Base-by-base conservation (phyloP, 2,888 invertebrate genomes). In the Epinotia nisella region DNA sequence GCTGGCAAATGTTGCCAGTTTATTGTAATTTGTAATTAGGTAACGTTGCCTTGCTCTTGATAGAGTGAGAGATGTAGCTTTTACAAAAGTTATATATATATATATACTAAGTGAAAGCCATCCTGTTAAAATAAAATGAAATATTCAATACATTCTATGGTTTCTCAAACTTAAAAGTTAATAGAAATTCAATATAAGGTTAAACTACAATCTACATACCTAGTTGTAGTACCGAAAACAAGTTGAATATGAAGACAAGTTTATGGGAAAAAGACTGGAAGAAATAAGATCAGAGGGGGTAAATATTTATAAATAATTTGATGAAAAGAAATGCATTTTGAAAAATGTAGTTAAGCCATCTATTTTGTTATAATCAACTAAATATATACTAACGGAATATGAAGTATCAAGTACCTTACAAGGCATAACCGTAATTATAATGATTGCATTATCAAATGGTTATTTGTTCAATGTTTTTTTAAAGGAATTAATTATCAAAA, bases 381-480 rank as follows among this genome's bases (percentile, higher is more conserved):
- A n/a, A n/a, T n/a, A 62, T 39, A 11, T 58, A 61, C 61, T 66
- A 21, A 35, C 53, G 21, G 55, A 62, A 68, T 53, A 65, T 68
- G 13, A 3, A 60, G 65, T 21, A 55, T 70, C 70, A 68, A 70
- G 65, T 69, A 61, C 61, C 61, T 66, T n/a, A 5, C 49, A 49
- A 49, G 49, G 45, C 1, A 45, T 7, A 49, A 49, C 7, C n/a
- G n/a, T n/a, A 35, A 35, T 35, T 35, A 9, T 5, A 49, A 49
- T 49, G 45, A 45, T 15, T 45, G n/a, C 60, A 56, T 74, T 74
- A 74, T 72, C 67, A 72, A 55, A 19, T n/a, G 53, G 70, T 55
- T 70, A 71, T 70, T 75, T 75, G 60, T 76, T 68, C 71, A 70
- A 67, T 51, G 55, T 53, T 59, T 58, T 75, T 64, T 35, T 74